Conservation (phyloP, 2,797 vertebrate genomes). For the Myioborus melanocephalus region DNA sequence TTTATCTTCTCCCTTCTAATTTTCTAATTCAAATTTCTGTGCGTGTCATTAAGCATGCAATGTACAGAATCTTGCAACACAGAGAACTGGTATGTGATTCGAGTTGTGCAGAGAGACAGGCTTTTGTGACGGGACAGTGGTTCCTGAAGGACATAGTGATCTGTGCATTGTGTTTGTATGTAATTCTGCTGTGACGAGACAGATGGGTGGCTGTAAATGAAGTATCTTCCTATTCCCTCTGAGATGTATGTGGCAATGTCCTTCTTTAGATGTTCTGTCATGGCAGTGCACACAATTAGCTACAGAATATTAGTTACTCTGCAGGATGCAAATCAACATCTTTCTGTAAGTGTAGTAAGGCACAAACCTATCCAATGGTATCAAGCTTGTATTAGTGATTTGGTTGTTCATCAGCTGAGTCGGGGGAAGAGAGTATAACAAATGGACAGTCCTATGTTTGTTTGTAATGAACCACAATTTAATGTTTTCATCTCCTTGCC, state of each 20-base stretch:
- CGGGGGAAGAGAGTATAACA: constrained; percentile 13
- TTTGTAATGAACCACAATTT: constrained; percentile 70
- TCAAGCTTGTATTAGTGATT: constrained; percentile 39
- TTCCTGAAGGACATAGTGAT: constrained; percentile 70
- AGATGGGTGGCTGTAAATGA: constrained; percentile 78
- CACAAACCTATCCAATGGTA: constrained; percentile 47
- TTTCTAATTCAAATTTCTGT: neutral
- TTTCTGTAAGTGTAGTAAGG: constrained; percentile 55
- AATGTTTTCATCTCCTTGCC: constrained; percentile 58
- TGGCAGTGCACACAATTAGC: constrained; percentile 74
- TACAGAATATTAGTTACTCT: constrained; percentile 77
- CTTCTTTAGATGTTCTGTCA: constrained; percentile 62
- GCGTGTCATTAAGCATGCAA: neutral
- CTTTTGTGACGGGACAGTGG: neutral
- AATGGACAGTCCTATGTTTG: constrained; percentile 54
- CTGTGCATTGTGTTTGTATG: constrained; percentile 25
- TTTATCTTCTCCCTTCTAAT: neutral
- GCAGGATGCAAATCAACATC: constrained; percentile 65
- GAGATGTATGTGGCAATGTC: constrained; percentile 59
- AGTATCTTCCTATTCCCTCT: constrained; percentile 69
- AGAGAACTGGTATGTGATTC: neutral
- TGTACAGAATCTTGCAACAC: neutral
- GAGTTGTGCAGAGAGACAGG: neutral
- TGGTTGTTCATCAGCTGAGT: constrained; percentile 56
- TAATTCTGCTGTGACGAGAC: constrained; percentile 69